Evolutionary conservation across 2,113 vertebrate genomes (phyloP).

Genomic region (Zeus faber): DNA sequence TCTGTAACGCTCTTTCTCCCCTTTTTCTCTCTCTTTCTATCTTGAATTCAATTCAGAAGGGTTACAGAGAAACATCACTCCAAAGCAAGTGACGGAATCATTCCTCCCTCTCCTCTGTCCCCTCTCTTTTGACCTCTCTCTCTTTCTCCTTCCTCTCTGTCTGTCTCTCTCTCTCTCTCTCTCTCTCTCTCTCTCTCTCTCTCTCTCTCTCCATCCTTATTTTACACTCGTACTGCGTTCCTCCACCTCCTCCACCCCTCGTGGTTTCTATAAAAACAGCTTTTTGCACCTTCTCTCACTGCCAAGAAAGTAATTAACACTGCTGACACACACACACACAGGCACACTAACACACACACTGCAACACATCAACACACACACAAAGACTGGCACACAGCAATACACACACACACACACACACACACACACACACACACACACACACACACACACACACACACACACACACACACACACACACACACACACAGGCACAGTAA

Average conservation of each 20-base stretch:
- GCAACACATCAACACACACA: not conserved
- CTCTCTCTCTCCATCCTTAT: not conserved
- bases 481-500: conserved; percentile 2
- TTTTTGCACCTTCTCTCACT: not conserved
- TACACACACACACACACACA: too few relatives aligned
- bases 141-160: not conserved
- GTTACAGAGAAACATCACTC: not conserved
- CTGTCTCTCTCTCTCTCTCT: not conserved
- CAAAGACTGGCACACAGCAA: not conserved
- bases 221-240: too few relatives aligned
- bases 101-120: not conserved
- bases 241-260: not conserved
- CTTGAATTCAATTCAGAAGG: too few relatives aligned
- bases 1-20: too few relatives aligned
- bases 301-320: not conserved
- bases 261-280: not conserved
- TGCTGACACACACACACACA: not conserved
- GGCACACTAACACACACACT: not conserved
- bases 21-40: too few relatives aligned
- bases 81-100: not conserved
- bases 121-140: not conserved
- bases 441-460: not conserved
- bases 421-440: not conserved
- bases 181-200: not conserved
- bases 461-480: not conserved